These are phyloP conservation scores for Acipenser oxyrinchus DNA, from an alignment of 2,797 vertebrate genomes.

Conservation along the genomic window DNA sequence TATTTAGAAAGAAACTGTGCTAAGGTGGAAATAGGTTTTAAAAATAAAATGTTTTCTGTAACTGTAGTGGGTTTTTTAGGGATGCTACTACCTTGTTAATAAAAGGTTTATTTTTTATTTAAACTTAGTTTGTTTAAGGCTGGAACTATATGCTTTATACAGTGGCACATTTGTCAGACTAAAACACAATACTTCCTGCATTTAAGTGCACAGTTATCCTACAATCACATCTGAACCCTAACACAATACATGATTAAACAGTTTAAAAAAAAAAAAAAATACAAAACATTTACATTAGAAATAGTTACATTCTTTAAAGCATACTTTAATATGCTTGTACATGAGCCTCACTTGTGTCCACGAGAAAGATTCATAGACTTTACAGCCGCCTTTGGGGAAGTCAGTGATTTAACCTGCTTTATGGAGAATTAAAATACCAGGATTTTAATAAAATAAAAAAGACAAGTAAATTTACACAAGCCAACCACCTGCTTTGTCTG, in stretches of 20 bases:
- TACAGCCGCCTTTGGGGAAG: constrained; percentile 18
- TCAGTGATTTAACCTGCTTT: constrained; percentile 12
- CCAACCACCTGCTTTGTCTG: constrained; percentile 13
- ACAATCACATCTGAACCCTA: constrained; percentile 39
- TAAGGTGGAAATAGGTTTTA: constrained; percentile 51
- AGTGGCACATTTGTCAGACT: constrained; percentile 75
- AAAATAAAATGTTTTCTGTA: constrained; percentile 32
- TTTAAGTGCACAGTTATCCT: constrained; percentile 50
- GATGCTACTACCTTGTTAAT: constrained; percentile 33
- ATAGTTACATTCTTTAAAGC: constrained; percentile 50
- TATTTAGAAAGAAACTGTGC: constrained; percentile 42
- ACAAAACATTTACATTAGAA: constrained; percentile 22
- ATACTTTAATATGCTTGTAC: constrained; percentile 17
- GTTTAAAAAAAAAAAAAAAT: constrained; percentile 11
- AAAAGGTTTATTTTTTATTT: constrained; percentile 52
- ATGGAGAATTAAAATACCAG: constrained; percentile 1
- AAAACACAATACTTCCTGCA: constrained; percentile 49
- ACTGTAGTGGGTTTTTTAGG: constrained; percentile 34
- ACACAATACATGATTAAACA: constrained; percentile 15
- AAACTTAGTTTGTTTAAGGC: constrained; percentile 77
- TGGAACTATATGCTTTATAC: constrained; percentile 72
- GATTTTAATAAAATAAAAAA: constrained; percentile 25
- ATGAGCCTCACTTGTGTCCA: background rate
- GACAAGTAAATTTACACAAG: constrained; percentile 25
- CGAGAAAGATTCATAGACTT: constrained; percentile 10